Percentiles rank a stretch among this genome's conserved stretches.
Evolutionary conservation across 2,797 vertebrate genomes (phyloP).

Genomic region (Cyprinodon diabolis): DNA sequence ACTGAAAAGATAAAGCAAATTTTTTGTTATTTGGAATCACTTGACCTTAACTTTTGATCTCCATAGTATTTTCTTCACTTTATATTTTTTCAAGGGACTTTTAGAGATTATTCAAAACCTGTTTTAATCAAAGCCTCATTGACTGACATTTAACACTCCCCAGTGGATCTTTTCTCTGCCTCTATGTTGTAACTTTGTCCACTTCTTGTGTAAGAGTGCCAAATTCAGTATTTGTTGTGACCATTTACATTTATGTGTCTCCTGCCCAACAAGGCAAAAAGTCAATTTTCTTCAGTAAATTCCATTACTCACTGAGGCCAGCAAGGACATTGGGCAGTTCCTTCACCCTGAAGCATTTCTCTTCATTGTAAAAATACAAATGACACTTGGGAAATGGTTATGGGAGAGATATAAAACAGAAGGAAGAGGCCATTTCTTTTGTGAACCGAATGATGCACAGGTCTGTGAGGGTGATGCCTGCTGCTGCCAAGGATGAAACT

Average conservation of each 20-base stretch:
- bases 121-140: constrained; percentile 3
- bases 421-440: constrained; percentile 42
- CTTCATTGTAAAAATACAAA: constrained; percentile 49
- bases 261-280: constrained; percentile 54
- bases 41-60: background rate
- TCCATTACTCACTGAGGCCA: constrained; percentile 37
- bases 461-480: constrained; percentile 24
- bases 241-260: constrained; percentile 42
- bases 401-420: constrained; percentile 55
- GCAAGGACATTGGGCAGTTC: constrained; percentile 47
- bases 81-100: background rate
- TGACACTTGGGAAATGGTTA: constrained; percentile 48
- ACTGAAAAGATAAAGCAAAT: background rate
- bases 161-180: constrained; percentile 18
- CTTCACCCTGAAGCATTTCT: constrained; percentile 42
- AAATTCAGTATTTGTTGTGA: background rate
- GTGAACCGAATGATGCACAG: constrained; percentile 39
- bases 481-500: constrained; percentile 43
- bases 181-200: constrained; percentile 11
- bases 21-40: background rate
- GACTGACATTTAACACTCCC: background rate
- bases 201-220: constrained; percentile 11
- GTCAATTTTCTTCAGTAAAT: constrained; percentile 47
- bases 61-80: background rate
- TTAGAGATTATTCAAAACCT: background rate